These are phyloP conservation scores for Podarcis siculus DNA, from an alignment of 2,797 vertebrate species.

Conservation along the genomic window DNA sequence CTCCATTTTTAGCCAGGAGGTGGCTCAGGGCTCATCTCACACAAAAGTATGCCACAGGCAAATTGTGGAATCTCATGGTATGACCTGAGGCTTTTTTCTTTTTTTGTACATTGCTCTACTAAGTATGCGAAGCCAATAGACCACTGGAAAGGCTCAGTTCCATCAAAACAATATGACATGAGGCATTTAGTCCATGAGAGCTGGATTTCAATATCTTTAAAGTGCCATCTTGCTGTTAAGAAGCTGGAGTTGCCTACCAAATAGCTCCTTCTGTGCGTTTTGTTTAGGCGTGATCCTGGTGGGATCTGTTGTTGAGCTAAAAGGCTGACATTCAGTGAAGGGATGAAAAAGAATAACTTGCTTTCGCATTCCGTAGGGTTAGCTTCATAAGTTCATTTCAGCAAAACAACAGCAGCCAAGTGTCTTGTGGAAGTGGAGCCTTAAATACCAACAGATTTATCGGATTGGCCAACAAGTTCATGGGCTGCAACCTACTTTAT, in stretches of 20 bases:
- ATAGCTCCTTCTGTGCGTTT: not conserved
- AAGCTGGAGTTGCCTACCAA: not conserved
- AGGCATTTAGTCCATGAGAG: not conserved
- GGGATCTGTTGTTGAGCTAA: not conserved
- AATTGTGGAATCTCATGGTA: not conserved
- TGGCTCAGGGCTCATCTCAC: not conserved
- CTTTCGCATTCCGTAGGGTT: not conserved
- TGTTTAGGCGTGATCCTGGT: not conserved
- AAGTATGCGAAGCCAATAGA: not conserved
- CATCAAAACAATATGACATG: not conserved
- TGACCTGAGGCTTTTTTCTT: not conserved
- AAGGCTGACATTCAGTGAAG: not conserved
- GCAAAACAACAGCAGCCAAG: not conserved
- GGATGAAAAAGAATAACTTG: not conserved
- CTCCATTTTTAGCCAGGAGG: not conserved
- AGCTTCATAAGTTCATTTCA: not conserved
- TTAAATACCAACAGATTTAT: not conserved
- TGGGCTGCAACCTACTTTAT: not conserved
- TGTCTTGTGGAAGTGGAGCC: not conserved
- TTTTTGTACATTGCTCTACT: not conserved
- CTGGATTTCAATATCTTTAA: conserved; percentile 2
- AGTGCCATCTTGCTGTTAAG: not conserved
- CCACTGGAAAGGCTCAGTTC: not conserved
- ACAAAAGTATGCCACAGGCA: not conserved
- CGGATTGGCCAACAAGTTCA: not conserved